These are phyloP conservation scores for Sycon ciliatum DNA, from an alignment of 37 sponge, comb jelly and placozoan species.

Conservation along the genomic window DNA sequence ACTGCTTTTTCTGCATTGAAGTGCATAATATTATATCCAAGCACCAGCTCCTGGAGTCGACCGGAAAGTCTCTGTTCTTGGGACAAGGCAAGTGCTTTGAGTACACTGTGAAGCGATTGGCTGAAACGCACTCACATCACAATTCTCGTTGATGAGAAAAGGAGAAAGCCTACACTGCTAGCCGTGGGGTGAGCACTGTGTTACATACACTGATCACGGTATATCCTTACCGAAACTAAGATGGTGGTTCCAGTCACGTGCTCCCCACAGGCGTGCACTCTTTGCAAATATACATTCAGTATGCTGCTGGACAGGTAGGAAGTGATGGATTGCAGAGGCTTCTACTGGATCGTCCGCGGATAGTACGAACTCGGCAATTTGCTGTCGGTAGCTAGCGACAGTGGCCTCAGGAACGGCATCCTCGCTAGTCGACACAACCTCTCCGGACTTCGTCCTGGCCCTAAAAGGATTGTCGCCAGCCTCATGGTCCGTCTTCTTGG, in stretches of 20 bases:
- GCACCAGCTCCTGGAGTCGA: too few species aligned
- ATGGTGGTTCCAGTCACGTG: constrained; percentile 33
- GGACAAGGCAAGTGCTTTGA: too few species aligned
- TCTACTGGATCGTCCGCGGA: constrained; percentile 55
- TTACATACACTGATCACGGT: neutral
- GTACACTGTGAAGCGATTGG: too few species aligned
- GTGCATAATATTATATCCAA: too few species aligned
- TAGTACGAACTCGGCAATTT: constrained; percentile 43
- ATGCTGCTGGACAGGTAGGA: constrained; percentile 41
- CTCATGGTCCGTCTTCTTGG: neutral
- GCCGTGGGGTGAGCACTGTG: too few species aligned
- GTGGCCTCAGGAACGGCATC: constrained; percentile 26
- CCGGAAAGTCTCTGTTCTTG: too few species aligned
- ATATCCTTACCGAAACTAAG: constrained; percentile 22
- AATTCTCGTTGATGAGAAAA: too few species aligned
- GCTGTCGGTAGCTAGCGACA: constrained; percentile 22
- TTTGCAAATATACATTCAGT: constrained; percentile 72
- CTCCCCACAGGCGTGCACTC: constrained; percentile 59
- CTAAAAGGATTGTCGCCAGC: neutral
- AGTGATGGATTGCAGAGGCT: constrained; percentile 44
- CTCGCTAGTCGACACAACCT: constrained; percentile 1
- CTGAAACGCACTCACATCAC: too few species aligned
- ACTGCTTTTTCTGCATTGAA: too few species aligned
- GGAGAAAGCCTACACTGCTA: too few species aligned
- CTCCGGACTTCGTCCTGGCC: neutral